A percentile compares a stretch with the other conserved stretches of the same genome.
Conservation (phyloP, 2,797 vertebrate genomes). For the Scyliorhinus canicula region DNA sequence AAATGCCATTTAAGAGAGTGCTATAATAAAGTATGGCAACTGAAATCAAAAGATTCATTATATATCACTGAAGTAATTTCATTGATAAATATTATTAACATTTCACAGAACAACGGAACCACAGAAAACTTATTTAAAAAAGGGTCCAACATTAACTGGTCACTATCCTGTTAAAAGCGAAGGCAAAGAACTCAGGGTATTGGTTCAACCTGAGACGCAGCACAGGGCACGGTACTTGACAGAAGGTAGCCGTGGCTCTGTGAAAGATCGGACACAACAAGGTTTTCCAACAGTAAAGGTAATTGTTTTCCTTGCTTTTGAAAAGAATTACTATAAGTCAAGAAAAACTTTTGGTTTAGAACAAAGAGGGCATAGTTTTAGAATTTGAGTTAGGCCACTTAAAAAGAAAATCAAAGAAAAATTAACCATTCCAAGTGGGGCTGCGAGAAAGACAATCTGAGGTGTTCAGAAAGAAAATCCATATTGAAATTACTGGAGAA, state of each 20-base stretch:
- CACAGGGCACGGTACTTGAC: conserved; percentile 94
- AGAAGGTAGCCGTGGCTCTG: conserved; percentile 93
- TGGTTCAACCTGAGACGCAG: conserved; percentile 92
- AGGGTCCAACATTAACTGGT: conserved; percentile 75
- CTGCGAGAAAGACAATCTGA: not conserved
- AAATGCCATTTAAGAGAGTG: conserved; percentile 49
- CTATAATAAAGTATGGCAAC: conserved; percentile 48
- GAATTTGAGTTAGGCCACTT: not conserved
- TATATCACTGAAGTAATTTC: conserved; percentile 46
- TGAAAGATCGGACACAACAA: conserved; percentile 94
- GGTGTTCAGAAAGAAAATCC: not conserved
- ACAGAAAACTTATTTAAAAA: conserved; percentile 62
- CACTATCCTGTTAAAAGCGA: conserved; percentile 87
- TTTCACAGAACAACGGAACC: conserved; percentile 58
- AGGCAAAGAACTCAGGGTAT: conserved; percentile 91
- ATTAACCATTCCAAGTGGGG: not conserved
- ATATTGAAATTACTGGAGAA: not conserved
- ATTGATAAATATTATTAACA: not conserved
- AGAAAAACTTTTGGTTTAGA: not conserved
- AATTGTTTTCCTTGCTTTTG: conserved; percentile 40
- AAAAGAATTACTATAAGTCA: not conserved
- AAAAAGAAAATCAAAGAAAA: not conserved
- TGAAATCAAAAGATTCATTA: conserved; percentile 45
- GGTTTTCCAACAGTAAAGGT: conserved; percentile 95
- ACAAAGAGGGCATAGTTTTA: not conserved